Base-by-base conservation (phyloP, 2,888 invertebrate genomes). In the Sphaeridia pumilis region DNA sequence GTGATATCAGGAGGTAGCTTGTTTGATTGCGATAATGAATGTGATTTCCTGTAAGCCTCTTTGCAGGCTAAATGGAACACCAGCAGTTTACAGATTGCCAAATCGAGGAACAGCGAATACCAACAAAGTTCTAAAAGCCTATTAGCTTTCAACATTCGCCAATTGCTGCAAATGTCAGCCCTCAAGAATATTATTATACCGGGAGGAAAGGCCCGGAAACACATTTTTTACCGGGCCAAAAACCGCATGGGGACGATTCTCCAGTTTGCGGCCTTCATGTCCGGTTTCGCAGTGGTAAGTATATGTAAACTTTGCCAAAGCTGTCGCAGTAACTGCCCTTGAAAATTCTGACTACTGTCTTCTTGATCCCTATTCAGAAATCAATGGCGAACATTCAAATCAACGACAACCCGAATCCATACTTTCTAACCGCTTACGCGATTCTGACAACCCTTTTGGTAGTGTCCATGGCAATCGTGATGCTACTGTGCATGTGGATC, bases 281-380 rank as follows among this genome's bases (percentile, higher is more conserved):
- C 59, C 14, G 61, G 60, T n/a, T 64, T 64, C 54, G 57, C 60
- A 35, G 58, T 64, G 36, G 62, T 61, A 55, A 55, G 55, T 25
- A 28, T 10, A 26, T 17, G 17, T 17, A 46, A 12, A 20, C 27
- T 26, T 17, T 26, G 5, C 10, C 24, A n/a, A n/a, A n/a, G n/a
- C n/a, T n/a, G n/a, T n/a, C n/a, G n/a, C n/a, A n/a, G n/a, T n/a
- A n/a, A n/a, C n/a, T n/a, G n/a, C 10, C 31, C 7, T 31, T 31
- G 31, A 7, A 31, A 10, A 14, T 31, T 31, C 14, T 31, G 31
- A 31, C 31, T 31, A 31, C 14, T 31, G 31, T 31, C 10, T 14
- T 10, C 14, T 31, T 31, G 10, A 31, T 31, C 10, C 14, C 31
- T 41, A n/a, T 24, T 14, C 35, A 51, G 51, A 51, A 26, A 25